Evolutionary conservation across 2,113 vertebrate genomes (phyloP).

Genomic region (Alligator mississippiensis): DNA sequence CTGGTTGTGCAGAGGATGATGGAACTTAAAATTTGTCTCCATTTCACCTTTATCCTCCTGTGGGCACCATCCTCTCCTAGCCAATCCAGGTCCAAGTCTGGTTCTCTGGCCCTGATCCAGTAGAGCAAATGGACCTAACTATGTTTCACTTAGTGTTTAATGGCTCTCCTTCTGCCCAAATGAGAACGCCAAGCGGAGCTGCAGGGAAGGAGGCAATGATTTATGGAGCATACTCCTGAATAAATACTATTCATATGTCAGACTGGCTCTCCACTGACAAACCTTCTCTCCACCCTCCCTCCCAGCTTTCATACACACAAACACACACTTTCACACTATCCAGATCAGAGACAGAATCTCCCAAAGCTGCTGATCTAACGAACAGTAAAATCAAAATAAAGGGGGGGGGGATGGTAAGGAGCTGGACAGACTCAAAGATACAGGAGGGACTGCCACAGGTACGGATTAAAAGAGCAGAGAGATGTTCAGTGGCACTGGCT

Average conservation of each 20-base stretch:
- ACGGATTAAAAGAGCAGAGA: too few species aligned
- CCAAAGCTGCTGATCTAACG: not conserved
- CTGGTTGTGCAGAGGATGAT: not conserved
- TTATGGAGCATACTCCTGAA: not conserved
- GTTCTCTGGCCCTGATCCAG: not conserved
- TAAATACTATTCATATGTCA: not conserved
- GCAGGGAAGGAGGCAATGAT: not conserved
- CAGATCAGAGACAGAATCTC: not conserved
- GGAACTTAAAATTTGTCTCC: not conserved
- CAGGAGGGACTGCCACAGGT: not conserved
- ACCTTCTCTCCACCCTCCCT: not conserved
- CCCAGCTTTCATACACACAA: not conserved
- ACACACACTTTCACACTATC: too few species aligned
- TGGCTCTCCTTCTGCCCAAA: rapidly evolving
- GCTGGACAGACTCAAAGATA: not conserved
- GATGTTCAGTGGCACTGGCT: too few species aligned
- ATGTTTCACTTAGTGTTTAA: slow-evolving; percentile 11
- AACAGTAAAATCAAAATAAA: not conserved
- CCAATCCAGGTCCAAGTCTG: not conserved
- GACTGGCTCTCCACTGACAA: not conserved
- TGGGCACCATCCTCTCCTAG: not conserved
- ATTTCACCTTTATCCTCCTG: not conserved
- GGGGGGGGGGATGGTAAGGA: not conserved
- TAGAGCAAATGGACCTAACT: not conserved
- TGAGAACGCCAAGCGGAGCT: not conserved